Percentiles rank a stretch among this genome's conserved stretches.
phyloP scores from a whole-genome alignment of 2,888 invertebrate species.

The Rhamphomyia laevipes region DNA sequence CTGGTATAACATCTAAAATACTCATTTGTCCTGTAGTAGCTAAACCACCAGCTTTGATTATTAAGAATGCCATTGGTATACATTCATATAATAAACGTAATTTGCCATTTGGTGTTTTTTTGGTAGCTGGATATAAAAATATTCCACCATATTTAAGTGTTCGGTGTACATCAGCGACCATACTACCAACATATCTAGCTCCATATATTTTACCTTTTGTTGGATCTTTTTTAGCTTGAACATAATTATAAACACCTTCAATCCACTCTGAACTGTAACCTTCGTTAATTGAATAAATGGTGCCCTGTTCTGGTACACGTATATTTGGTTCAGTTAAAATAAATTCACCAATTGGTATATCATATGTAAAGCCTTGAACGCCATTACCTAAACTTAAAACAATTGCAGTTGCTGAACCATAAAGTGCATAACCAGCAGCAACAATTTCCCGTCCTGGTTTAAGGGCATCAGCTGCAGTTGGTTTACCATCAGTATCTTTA shows the following conservation, averaged over 20 bases:
- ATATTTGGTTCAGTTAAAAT: slow-evolving; percentile 79
- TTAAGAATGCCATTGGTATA: slow-evolving; percentile 92
- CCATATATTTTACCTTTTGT: slow-evolving; percentile 82
- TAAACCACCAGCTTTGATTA: slow-evolving; percentile 83
- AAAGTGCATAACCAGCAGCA: slow-evolving; percentile 92
- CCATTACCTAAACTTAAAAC: slow-evolving; percentile 76
- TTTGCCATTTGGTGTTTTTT: slow-evolving; percentile 84
- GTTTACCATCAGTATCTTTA: slow-evolving; percentile 36
- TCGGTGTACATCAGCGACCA: slow-evolving; percentile 99
- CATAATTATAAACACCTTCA: slow-evolving; percentile 50
- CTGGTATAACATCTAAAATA: slow-evolving; percentile 78
- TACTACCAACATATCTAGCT: slow-evolving; percentile 97
- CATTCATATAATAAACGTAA: slow-evolving; percentile 95
- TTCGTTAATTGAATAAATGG: slow-evolving; percentile 75
- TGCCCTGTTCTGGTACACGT: slow-evolving; percentile 70
- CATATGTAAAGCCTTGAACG: slow-evolving; percentile 71
- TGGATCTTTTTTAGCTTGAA: slow-evolving; percentile 78
- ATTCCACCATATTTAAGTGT: slow-evolving; percentile 98
- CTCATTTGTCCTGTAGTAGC: slow-evolving; percentile 71
- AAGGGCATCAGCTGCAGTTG: slow-evolving; percentile 62
- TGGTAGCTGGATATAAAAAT: slow-evolving; percentile 95
- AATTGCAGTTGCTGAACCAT: slow-evolving; percentile 93
- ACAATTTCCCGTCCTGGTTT: slow-evolving; percentile 77
- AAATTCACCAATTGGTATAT: slow-evolving; percentile 69
- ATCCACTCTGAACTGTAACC: slow-evolving; percentile 40